These are phyloP conservation scores for Drosophila repleta DNA, from an alignment of 1,140 invertebrate genomes.

Conservation along the genomic window DNA sequence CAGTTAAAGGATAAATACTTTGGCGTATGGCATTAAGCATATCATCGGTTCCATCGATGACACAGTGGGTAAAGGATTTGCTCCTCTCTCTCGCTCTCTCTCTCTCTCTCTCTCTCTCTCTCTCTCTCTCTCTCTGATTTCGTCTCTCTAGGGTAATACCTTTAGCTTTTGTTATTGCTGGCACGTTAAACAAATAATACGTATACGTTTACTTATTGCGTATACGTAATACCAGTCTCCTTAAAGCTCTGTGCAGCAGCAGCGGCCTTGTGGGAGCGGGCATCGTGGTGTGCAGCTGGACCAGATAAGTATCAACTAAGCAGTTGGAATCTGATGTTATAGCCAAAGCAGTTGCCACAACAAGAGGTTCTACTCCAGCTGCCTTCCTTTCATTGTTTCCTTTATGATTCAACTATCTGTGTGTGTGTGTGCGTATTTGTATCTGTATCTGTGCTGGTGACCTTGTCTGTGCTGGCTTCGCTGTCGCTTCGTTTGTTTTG, in stretches of 20 bases:
- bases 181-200: constrained; percentile 73
- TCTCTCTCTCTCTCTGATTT: background rate
- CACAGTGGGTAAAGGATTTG: constrained; percentile 3
- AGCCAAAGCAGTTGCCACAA: constrained; percentile 61
- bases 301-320: constrained; percentile 76
- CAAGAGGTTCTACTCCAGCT: constrained; percentile 29
- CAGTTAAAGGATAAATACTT: too few species aligned
- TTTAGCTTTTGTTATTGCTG: constrained; percentile 54
- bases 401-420: constrained; percentile 11
- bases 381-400: constrained; percentile 20
- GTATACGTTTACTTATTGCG: constrained; percentile 65
- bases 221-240: constrained; percentile 52
- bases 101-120: background rate
- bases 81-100: background rate
- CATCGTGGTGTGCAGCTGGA: constrained; percentile 1
- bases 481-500: constrained; percentile 68
- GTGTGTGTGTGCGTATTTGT: constrained; percentile 21
- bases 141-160: constrained; percentile 43
- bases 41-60: constrained; percentile 5
- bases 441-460: constrained; percentile 6
- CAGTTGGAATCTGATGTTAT: constrained; percentile 77
- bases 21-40: background rate
- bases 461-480: constrained; percentile 50
- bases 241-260: constrained; percentile 3
- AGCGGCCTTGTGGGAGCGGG: background rate